Percentiles rank a stretch among this genome's conserved stretches.
Evolutionary conservation across 64 coral and sea anemone genomes (phyloP).

Genomic region (Trachythela sp.): DNA sequence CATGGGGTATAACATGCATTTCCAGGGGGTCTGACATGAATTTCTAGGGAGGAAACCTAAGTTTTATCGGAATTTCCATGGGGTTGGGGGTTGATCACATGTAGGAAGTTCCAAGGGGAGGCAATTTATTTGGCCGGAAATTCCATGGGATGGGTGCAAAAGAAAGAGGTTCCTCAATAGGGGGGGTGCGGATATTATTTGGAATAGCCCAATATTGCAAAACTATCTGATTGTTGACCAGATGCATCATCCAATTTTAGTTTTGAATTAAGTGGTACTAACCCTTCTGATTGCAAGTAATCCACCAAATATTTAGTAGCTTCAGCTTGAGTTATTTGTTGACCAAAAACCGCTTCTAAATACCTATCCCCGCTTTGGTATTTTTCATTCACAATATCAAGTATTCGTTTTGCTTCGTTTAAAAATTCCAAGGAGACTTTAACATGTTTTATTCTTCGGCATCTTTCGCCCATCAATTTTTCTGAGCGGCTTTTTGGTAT

Average conservation of each 20-base stretch:
- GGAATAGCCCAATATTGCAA: too few species aligned
- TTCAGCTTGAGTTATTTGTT: slow-evolving; percentile 54
- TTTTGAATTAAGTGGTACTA: background rate
- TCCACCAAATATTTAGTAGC: slow-evolving; percentile 70
- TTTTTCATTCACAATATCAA: slow-evolving; percentile 75
- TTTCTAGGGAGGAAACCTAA: too few species aligned
- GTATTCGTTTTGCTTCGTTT: slow-evolving; percentile 61
- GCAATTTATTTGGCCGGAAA: too few species aligned
- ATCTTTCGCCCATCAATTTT: background rate
- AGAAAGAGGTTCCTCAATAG: too few species aligned
- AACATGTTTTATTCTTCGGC: slow-evolving; percentile 53
- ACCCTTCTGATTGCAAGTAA: slow-evolving; percentile 61
- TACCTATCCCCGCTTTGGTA: slow-evolving; percentile 75
- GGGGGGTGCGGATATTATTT: too few species aligned
- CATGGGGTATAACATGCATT: too few species aligned
- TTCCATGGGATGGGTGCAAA: too few species aligned
- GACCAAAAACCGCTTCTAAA: slow-evolving; percentile 72
- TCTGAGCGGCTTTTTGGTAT: background rate
- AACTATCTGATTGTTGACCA: slow-evolving; percentile 40
- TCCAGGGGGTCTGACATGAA: too few species aligned
- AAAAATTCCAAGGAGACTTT: slow-evolving; percentile 84
- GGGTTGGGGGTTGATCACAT: too few species aligned
- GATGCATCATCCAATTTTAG: background rate
- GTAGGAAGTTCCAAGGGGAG: too few species aligned
- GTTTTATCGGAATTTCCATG: too few species aligned